Evolutionary conservation across 2,888 invertebrate genomes (phyloP).

Genomic region (Ferrisia virgata): DNA sequence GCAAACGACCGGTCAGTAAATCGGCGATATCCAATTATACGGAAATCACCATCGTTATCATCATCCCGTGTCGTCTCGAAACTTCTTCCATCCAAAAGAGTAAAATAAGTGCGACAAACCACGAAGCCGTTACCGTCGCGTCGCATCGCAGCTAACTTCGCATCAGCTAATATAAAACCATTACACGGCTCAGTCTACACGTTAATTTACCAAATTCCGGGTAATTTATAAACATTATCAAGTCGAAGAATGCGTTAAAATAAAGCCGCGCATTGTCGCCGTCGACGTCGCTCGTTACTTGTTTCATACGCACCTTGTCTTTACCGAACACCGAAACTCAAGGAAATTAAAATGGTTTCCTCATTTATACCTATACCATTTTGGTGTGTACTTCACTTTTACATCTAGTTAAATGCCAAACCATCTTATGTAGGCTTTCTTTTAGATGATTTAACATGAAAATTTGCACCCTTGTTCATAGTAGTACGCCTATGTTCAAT

Average conservation of each 20-base stretch:
- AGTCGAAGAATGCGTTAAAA: neutral
- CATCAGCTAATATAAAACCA: neutral
- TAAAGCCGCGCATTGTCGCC: neutral
- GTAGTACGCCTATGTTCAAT: too few species aligned
- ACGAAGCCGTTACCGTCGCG: neutral
- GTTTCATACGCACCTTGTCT: neutral
- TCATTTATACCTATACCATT: neutral
- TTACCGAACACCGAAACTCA: neutral
- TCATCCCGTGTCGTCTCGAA: too few species aligned
- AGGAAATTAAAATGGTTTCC: neutral
- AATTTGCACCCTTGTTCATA: neutral
- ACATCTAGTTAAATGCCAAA: neutral
- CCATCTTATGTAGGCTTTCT: neutral
- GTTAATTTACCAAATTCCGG: neutral
- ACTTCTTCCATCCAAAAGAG: too few species aligned
- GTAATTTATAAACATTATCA: neutral
- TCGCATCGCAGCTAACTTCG: too few species aligned
- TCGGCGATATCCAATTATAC: too few species aligned
- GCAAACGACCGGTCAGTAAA: too few species aligned
- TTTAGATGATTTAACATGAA: neutral
- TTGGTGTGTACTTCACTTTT: too few species aligned
- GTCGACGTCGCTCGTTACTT: neutral
- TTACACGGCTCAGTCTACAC: neutral
- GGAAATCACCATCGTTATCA: too few species aligned
- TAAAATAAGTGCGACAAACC: too few species aligned